Evolutionary conservation across 2,113 vertebrate species (phyloP).

Genomic region (Vimba vimba): DNA sequence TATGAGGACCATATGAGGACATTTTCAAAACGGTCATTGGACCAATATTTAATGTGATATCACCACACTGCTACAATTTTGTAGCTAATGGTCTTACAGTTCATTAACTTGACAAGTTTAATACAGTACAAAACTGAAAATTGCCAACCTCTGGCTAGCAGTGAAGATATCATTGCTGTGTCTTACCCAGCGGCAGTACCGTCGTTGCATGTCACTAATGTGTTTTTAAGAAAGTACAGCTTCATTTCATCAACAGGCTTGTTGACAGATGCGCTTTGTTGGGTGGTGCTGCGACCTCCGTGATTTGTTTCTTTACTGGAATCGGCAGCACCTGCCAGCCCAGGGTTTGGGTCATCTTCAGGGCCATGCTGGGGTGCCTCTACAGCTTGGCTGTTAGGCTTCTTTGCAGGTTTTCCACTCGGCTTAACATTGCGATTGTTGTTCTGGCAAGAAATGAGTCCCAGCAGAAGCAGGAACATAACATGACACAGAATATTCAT

Average conservation of each 20-base stretch:
- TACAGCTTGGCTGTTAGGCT: conserved; percentile 56
- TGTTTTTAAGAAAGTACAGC: conserved; percentile 76
- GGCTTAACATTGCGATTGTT: conserved; percentile 65
- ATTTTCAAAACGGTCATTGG: conserved; percentile 11
- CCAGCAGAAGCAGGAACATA: conserved; percentile 70
- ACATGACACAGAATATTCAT: conserved; percentile 69
- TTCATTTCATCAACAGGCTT: conserved; percentile 75
- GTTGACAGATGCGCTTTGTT: conserved; percentile 47
- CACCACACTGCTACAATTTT: neutral
- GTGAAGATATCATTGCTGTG: neutral
- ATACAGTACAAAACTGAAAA: too few relatives aligned
- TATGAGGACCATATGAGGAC: conserved; percentile 42
- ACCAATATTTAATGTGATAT: neutral
- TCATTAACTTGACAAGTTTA: too few relatives aligned
- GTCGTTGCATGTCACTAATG: conserved; percentile 73
- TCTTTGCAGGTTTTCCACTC: conserved; percentile 65
- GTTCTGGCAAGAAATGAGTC: conserved; percentile 68
- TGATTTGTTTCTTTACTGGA: conserved; percentile 55
- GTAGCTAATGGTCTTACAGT: neutral
- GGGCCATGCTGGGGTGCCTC: conserved; percentile 59
- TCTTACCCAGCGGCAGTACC: conserved; percentile 76
- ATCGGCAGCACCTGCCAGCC: conserved; percentile 56
- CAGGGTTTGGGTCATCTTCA: conserved; percentile 51
- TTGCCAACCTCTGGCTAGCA: neutral
- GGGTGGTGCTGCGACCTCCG: conserved; percentile 57